Evolutionary conservation across 1,140 invertebrate species (phyloP).

Genomic region (Acyrthosiphon pisum): DNA sequence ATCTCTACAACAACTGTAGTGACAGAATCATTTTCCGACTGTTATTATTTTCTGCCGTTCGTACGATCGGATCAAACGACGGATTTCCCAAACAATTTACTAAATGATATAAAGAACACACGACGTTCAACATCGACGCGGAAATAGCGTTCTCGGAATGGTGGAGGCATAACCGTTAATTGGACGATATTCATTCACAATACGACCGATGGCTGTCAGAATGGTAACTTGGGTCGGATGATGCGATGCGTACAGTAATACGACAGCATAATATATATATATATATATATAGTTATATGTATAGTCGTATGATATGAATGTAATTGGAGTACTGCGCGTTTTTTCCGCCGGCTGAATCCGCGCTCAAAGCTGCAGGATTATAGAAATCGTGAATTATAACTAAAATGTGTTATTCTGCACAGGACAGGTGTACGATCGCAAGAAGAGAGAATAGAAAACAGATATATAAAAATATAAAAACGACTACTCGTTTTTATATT

Average conservation of each 20-base stretch:
- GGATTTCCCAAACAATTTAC: neutral
- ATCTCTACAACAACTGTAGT: neutral
- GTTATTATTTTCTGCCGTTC: neutral
- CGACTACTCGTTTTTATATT: neutral
- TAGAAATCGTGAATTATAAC: neutral
- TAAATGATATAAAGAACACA: neutral
- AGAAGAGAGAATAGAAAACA: neutral
- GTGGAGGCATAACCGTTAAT: neutral
- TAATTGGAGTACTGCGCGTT: neutral
- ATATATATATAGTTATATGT: neutral
- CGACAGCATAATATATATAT: neutral
- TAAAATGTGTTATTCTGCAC: neutral
- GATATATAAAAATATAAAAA: neutral
- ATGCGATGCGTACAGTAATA: neutral
- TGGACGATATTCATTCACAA: neutral
- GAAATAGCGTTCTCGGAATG: neutral
- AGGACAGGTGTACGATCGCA: neutral
- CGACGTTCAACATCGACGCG: neutral
- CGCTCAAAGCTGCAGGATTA: neutral
- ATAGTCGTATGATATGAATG: neutral
- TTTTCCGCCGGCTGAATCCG: neutral
- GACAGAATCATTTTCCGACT: neutral
- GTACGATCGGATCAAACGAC: neutral
- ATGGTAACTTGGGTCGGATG: neutral
- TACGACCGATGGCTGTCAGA: neutral